Conservation (phyloP, 2,113 vertebrate species). For the Cryptomyrus ogoouensis region DNA sequence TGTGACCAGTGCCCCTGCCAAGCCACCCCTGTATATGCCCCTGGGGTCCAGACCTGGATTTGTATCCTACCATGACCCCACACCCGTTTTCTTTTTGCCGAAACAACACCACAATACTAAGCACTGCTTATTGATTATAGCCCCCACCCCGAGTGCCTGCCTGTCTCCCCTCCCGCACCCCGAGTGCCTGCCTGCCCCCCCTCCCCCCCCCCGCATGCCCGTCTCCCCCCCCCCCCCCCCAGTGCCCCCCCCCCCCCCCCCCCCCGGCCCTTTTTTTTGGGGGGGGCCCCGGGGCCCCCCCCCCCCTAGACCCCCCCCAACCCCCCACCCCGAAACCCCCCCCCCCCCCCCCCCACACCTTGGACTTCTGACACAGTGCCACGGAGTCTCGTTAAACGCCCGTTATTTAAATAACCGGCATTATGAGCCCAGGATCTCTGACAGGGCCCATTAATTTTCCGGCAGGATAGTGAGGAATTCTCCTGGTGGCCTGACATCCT, state of each 20-base stretch:
- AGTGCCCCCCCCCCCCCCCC: too few species aligned
- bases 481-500: not conserved
- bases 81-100: not conserved
- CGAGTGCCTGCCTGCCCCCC: not conserved
- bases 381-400: not conserved
- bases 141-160: not conserved
- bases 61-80: not conserved
- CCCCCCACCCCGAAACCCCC: too few species aligned
- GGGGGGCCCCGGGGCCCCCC: too few species aligned
- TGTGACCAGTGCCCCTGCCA: not conserved
- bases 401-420: not conserved
- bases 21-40: not conserved
- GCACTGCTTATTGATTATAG: too few species aligned
- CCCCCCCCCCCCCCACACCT: not conserved
- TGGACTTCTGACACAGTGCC: not conserved
- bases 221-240: not conserved
- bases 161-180: not conserved
- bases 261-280: too few species aligned
- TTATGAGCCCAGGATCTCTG: not conserved
- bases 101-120: not conserved
- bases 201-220: too few species aligned
- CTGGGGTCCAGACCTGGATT: not conserved
- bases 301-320: too few species aligned
- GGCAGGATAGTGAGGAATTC: not conserved
- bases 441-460: not conserved